These are phyloP conservation scores for Thyatira batis DNA, from an alignment of 2,888 invertebrate species.

Conservation along the genomic window DNA sequence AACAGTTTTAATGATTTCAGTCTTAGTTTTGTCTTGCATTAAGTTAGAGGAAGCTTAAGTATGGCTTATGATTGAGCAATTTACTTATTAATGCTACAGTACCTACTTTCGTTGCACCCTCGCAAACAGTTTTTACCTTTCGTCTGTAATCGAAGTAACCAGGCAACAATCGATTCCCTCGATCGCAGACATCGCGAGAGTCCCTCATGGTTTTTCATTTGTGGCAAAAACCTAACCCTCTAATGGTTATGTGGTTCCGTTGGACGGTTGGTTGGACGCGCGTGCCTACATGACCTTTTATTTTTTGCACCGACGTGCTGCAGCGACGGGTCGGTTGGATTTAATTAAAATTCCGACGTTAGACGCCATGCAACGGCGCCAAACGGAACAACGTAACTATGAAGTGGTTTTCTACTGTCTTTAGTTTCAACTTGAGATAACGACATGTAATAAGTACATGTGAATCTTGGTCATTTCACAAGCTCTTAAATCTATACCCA, in stretches of 20 bases:
- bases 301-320: slow-evolving; percentile 48
- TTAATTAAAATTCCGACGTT: slow-evolving; percentile 48
- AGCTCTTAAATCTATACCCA: no score
- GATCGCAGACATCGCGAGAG: slow-evolving; percentile 19
- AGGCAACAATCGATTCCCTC: slow-evolving; percentile 34
- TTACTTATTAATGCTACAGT: neutral
- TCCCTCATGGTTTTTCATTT: slow-evolving; percentile 12
- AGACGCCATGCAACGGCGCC: slow-evolving; percentile 27
- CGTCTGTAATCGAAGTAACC: slow-evolving; percentile 23
- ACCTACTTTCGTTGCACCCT: neutral
- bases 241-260: slow-evolving; percentile 18
- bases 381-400: slow-evolving; percentile 11
- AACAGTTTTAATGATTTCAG: no score
- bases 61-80: no score
- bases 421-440: neutral
- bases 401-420: neutral
- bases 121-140: no score
- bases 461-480: no score
- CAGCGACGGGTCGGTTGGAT: slow-evolving; percentile 32
- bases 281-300: slow-evolving; percentile 67
- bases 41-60: no score
- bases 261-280: slow-evolving; percentile 35
- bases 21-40: no score
- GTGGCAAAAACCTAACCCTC: slow-evolving; percentile 19
- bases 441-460: neutral